Evolutionary conservation across 2,113 vertebrate genomes (phyloP), one percentile per base, ranked within the genome.

Genomic region (Labeo rohita): DNA sequence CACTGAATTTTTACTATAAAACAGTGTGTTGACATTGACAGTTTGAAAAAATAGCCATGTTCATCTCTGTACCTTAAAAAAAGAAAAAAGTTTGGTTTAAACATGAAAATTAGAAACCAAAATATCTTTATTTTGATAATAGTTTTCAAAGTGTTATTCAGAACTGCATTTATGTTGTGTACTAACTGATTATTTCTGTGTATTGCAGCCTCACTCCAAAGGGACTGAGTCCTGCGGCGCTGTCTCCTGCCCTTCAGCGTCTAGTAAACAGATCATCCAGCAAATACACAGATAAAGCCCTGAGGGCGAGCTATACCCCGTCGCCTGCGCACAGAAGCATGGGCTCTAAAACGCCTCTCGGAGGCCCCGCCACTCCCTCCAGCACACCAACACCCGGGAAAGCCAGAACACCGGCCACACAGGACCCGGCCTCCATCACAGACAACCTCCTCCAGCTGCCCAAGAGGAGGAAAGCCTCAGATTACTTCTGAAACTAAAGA

Each of bases 391-490:
- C 95, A 0, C 91, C 95, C 0, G 91, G 90, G 87, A 94, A 95
- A n/a, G 91, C 93, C 75, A 95, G 94, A 73, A 99, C 97, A 0
- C 97, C 97, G 0, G 91, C 93, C 13, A 94, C 95, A 78, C 97
- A 98, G 88, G 98, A 99, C 89, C 94, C 97, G 0, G 94, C 98
- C 3, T 99, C 97, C 2, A 98, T 99, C 91, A 99, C 98, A 0
- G 98, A 99, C 94, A 94, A 99, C 92, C 92, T 99, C 80, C 93
- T 99, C 80, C 97, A 99, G 91, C 96, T 99, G n/a, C 98, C 98
- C 0, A 97, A 96, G 88, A 95, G 98, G 84, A 96, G 96, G 88
- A 99, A 98, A 91, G 96, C 94, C 0, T 92, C 96, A 0, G 96
- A 99, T 91, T 97, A 95, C 90, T 96, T 97, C 90, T 97, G 88